These are phyloP conservation scores for Gadus chalcogrammus DNA, from an alignment of 2,113 vertebrate species.

Conservation along the genomic window DNA sequence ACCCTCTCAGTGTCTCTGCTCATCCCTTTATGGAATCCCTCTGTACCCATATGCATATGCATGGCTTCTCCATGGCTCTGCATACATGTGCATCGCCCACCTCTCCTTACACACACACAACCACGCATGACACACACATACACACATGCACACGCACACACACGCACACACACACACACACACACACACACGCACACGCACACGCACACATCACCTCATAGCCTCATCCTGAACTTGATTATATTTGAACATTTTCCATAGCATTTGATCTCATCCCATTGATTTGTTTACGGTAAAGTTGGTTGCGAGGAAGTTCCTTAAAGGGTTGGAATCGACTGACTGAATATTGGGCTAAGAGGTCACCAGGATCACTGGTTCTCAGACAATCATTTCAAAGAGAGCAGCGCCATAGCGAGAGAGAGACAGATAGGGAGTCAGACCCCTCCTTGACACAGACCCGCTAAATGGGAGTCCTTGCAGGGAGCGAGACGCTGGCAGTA, in stretches of 20 bases:
- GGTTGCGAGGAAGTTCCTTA: slow-evolving; percentile 62
- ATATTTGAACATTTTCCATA: slow-evolving; percentile 63
- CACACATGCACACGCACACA: too few species aligned
- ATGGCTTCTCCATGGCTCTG: slow-evolving; percentile 65
- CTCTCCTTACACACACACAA: slow-evolving; percentile 22
- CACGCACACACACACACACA: too few species aligned
- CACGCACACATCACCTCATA: slow-evolving; percentile 36
- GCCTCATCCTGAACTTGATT: slow-evolving; percentile 67
- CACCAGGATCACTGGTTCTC: slow-evolving; percentile 35
- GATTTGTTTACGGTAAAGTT: slow-evolving; percentile 58
- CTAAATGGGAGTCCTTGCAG: slow-evolving; percentile 30
- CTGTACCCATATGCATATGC: slow-evolving; percentile 66
- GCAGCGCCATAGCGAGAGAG: slow-evolving; percentile 21
- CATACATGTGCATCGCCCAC: slow-evolving; percentile 64
- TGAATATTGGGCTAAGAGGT: slow-evolving; percentile 77
- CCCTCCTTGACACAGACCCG: slow-evolving; percentile 19
- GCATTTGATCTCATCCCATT: slow-evolving; percentile 70
- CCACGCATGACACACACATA: too few species aligned
- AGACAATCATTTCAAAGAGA: neutral
- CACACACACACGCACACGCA: too few species aligned
- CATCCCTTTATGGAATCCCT: slow-evolving; percentile 66
- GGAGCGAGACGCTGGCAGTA: slow-evolving; percentile 42
- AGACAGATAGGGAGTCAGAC: slow-evolving; percentile 48
- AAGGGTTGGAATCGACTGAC: slow-evolving; percentile 69
- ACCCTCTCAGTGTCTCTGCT: slow-evolving; percentile 55